Base-by-base conservation (phyloP, 2,888 invertebrate species). In the Parnassius mnemosyne region DNA sequence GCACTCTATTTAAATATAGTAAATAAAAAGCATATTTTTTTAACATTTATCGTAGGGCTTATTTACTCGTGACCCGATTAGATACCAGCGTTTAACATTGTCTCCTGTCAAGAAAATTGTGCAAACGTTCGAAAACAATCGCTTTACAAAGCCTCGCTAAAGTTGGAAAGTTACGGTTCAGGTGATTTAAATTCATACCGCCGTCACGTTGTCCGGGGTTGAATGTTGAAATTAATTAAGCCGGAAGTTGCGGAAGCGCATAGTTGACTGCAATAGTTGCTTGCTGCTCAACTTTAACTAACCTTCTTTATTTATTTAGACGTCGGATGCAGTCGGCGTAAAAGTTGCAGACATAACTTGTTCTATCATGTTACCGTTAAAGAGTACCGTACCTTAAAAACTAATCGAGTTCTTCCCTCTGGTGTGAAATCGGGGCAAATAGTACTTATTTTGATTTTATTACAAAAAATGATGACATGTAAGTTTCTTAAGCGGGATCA, bases 181-280 rank as follows among this genome's bases (percentile, higher is more conserved):
- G 64, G 68, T 75, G 70, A 75, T 77, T 75, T 71, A 73, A 75
- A 77, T 76, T 74, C 73, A 73, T 74, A 71, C 69, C 69, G 67
- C 66, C 67, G 68, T 69, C 67, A 68, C 65, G 57, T 58, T 58
- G 67, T 66, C 63, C 54, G 63, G 58, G 60, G 63, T 65, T 63
- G 60, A 66, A 73, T 75, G 72, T 75, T 74, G 58, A 70, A 76
- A 73, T 74, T 75, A 75, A 75, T 75, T 76, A 74, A 71, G 71
- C 68, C 60, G 64, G 66, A 64, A 66, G 68, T 65, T 63, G 61
- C 60, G 61, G 66, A 68, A 71, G 66, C 65, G 65, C 68, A 68
- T 65, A 67, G 65, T 61, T 66, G 58, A 66, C 61, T 64, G 59
- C 65, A 63, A 65, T 65, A 67, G 63, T 65, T 62, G 59, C 53